These are phyloP conservation scores for Grammomys dolichurus DNA, from an alignment of 2,113 vertebrate species.

Conservation along the genomic window DNA sequence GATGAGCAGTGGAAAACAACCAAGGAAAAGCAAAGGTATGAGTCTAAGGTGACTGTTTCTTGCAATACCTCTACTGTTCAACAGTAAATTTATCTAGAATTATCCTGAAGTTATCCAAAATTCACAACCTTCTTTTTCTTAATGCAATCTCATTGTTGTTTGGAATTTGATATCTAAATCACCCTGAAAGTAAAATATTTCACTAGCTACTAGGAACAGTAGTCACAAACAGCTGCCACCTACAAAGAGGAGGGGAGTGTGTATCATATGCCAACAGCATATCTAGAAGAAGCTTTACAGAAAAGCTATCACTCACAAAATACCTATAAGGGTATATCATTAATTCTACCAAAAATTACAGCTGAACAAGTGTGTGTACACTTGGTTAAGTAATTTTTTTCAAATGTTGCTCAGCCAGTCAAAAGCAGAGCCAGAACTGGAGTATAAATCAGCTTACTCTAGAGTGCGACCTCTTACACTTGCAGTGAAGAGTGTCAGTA, in stretches of 20 bases:
- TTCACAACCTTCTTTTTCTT: background rate
- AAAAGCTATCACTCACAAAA: background rate
- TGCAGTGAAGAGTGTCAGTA: background rate
- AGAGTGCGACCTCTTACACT: background rate
- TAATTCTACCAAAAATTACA: background rate
- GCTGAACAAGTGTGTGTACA: background rate
- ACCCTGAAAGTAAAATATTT: background rate
- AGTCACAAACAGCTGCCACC: background rate
- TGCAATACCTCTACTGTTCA: constrained; percentile 2
- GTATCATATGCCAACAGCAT: background rate
- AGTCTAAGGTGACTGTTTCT: background rate
- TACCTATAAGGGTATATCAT: background rate
- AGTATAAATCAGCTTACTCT: background rate
- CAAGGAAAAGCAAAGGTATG: background rate
- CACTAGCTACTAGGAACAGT: background rate
- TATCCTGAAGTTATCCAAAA: constrained; percentile 16
- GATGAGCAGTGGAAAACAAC: background rate
- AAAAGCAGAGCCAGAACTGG: background rate
- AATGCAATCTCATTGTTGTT: constrained; percentile 27
- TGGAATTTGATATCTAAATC: constrained; percentile 11
- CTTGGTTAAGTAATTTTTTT: background rate
- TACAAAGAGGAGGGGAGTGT: background rate
- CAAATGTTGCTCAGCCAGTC: background rate
- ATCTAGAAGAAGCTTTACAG: constrained; percentile 7
- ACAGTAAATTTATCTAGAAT: constrained; percentile 6